Conservation (phyloP, 2,113 vertebrate genomes). For the Cariama cristata region DNA sequence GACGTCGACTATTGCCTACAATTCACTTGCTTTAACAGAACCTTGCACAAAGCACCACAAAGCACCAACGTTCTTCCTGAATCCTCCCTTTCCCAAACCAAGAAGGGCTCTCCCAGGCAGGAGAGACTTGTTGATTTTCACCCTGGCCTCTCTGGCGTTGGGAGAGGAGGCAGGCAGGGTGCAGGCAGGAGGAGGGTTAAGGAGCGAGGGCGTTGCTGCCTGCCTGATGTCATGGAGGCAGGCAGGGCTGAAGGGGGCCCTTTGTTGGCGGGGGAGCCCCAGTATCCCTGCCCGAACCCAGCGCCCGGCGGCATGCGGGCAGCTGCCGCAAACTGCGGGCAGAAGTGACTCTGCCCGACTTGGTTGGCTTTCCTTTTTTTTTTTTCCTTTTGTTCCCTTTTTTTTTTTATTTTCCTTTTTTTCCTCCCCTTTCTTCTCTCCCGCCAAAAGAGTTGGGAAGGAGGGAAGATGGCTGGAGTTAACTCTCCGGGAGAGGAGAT, state of each 20-base stretch:
- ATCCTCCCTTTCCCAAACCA: background rate
- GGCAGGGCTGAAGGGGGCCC: constrained; percentile 88
- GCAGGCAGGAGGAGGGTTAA: constrained; percentile 67
- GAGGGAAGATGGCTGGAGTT: constrained; percentile 46
- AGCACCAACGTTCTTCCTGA: background rate
- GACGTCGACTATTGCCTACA: fast-evolving
- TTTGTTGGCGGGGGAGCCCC: constrained; percentile 90
- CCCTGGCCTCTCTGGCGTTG: background rate
- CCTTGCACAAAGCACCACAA: background rate
- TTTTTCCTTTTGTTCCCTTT: no score
- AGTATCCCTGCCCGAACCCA: constrained; percentile 77
- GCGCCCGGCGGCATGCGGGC: constrained; percentile 40
- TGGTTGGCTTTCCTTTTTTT: background rate
- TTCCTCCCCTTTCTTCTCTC: background rate
- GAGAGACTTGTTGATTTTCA: background rate
- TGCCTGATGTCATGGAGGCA: constrained; percentile 89
- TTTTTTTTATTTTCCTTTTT: fast-evolving
- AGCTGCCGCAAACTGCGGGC: background rate
- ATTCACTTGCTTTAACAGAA: background rate
- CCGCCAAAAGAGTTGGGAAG: constrained; percentile 51
- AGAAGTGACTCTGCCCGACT: background rate
- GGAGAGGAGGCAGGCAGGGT: background rate
- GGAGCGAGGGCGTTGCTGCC: constrained; percentile 82
- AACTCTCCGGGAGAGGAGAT: background rate
- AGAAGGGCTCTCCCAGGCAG: background rate